Evolutionary conservation across 2,113 vertebrate genomes (phyloP).

Genomic region (Trochalopteron elliotii): DNA sequence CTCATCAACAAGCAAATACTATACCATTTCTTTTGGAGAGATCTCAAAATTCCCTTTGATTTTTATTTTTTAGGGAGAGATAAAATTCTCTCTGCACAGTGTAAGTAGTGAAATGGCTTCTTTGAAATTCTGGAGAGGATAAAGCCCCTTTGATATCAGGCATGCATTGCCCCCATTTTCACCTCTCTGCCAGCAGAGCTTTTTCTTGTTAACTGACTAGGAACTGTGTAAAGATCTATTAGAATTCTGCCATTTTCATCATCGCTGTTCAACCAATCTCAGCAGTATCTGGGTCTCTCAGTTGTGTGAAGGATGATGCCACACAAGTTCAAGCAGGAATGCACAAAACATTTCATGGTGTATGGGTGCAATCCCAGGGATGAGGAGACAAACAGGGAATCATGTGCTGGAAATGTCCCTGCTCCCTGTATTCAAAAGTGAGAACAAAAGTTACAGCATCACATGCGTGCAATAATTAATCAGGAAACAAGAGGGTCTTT

Average conservation of each 20-base stretch:
- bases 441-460: neutral
- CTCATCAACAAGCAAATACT: neutral
- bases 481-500: neutral
- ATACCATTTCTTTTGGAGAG: neutral
- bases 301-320: neutral
- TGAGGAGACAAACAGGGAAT: neutral
- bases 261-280: neutral
- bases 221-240: conserved; percentile 15
- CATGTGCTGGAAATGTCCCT: neutral
- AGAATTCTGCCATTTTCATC: neutral
- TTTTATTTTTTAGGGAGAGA: neutral
- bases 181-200: neutral
- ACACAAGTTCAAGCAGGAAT: neutral
- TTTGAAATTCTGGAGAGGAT: conserved; percentile 36
- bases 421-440: neutral
- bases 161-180: neutral
- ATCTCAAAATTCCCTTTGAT: neutral
- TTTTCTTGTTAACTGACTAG: conserved; percentile 15
- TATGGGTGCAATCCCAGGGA: neutral
- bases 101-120: conserved; percentile 23
- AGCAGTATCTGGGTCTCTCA: neutral
- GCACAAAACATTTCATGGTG: neutral
- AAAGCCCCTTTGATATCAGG: conserved; percentile 18
- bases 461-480: neutral
- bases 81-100: neutral